These are phyloP conservation scores for Cervus canadensis DNA, from an alignment of 2,113 vertebrate species.

Conservation along the genomic window DNA sequence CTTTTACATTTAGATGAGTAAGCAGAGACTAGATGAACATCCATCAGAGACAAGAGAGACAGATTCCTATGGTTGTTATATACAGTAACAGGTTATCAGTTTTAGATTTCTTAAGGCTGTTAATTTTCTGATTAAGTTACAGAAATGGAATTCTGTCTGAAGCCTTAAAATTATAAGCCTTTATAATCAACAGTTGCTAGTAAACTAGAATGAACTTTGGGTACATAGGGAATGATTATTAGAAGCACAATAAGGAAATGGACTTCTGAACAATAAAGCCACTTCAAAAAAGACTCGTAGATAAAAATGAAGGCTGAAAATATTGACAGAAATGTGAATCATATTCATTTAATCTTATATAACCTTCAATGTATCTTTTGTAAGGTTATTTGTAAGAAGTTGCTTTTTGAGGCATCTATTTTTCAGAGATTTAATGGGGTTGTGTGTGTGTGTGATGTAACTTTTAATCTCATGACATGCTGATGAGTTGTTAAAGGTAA, in stretches of 20 bases:
- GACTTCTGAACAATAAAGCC: background rate
- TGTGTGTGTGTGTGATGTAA: background rate
- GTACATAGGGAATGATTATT: background rate
- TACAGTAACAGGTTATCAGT: background rate
- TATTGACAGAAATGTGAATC: background rate
- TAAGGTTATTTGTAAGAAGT: conserved; percentile 16
- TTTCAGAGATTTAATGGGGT: background rate
- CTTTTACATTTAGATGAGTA: background rate
- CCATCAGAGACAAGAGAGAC: background rate
- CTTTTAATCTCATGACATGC: background rate
- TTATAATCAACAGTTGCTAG: background rate
- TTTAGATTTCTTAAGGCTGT: background rate
- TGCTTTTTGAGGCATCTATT: background rate
- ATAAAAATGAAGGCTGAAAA: background rate
- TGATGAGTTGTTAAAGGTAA: background rate
- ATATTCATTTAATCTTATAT: background rate
- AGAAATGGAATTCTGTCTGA: background rate
- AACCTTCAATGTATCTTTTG: background rate
- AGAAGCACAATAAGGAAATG: background rate
- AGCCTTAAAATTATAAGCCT: background rate
- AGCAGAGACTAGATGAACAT: background rate
- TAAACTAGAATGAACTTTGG: background rate
- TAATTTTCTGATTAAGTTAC: conserved; percentile 8
- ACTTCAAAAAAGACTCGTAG: background rate
- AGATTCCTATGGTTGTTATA: background rate